Evolutionary conservation across 2,797 vertebrate genomes (phyloP), one percentile per base, ranked within the genome.

Genomic region (Pseudotriccus pelzelni): DNA sequence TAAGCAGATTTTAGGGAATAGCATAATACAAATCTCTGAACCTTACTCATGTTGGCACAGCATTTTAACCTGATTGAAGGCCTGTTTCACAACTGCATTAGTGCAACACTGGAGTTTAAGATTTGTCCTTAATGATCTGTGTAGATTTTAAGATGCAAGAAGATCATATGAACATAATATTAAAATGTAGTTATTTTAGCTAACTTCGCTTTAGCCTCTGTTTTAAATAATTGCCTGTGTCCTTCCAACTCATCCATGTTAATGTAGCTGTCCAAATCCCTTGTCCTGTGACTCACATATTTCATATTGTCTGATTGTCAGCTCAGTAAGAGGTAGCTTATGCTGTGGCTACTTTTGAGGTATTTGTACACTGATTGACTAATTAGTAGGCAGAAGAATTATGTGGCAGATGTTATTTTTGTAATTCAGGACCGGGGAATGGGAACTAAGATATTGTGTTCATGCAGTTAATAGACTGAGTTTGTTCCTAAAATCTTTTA

Each of bases 401-500:
- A 2, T 12, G 6, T 59, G 73, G 34, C 32, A 70, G 44, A 47
- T 85, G 12, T 50, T 66, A 27, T 32, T 74, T 72, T 55, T 91
- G n/a, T 59, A 64, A 28, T 73, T 69, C 30, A 49, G 34, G 25
- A 23, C 56, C 83, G 56, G 49, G 28, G 14, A 85, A 21, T 60
- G 43, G 41, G 41, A 73, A 3, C 41, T 91, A n/a, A 69, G 21
- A 32, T 36, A 85, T n/a, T n/a, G 5, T 32, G 10, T 84, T 87
- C 41, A 32, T 82, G 47, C 43, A 84, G 36, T 21, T 67, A 49
- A 27, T 53, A 55, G 36, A 7, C 53, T 75, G 49, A 47, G 22
- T 70, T 83, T 49, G 20, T 87, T 88, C 36, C 27, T 93, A 49
- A 90, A 89, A 66, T 56, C 37, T 82, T 81, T 25, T 41, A 56